Base-by-base conservation (phyloP, 2,888 invertebrate genomes). In the Lordiphosa fenestrarum region DNA sequence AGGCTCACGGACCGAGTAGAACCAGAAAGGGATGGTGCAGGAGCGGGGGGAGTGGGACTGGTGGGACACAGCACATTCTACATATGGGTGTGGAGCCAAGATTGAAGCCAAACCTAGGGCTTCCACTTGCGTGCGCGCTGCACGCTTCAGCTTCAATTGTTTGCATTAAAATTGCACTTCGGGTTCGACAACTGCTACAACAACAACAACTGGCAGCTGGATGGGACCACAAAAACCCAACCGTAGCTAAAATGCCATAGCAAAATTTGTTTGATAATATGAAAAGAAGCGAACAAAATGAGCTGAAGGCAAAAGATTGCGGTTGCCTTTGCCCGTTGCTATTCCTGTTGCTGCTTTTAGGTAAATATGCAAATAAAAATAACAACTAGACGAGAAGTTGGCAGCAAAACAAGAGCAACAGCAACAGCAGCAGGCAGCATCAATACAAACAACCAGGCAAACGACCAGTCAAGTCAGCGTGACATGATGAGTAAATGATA, bases 121-220 rank as follows among this genome's bases (percentile, higher is more conserved):
- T 66, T 54, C 64, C 63, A 71, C 56, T 72, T 73, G 49, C 58
- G 64, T 72, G 75, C 73, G 66, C 64, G 64, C 76, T 76, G 71
- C 66, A 74, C 72, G 81, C 77, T 74, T 81, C 77, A 77, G 59
- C 82, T 74, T 81, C 77, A 78, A 78, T 78, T 78, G 77, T 78
- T 78, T 78, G 77, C 82, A 78, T 78, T 78, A 74, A 78, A 78
- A 78, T 78, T 77, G 82, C 82, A 78, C 77, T 78, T 74, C 72
- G 81, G 60, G 65, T 77, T 78, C 77, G 77, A 80, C 78, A 78
- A 67, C 69, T 75, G 71, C 80, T 68, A 75, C 71, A 60, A 65
- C 58, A 55, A 46, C 44, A 37, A 23, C 37, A 15, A 21, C 44
- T 21, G 46, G 40, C 55, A 37, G 42, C 41, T 41, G 47, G 30